Base-by-base conservation (phyloP, 2,888 invertebrate species). In the Vanessa cardui region DNA sequence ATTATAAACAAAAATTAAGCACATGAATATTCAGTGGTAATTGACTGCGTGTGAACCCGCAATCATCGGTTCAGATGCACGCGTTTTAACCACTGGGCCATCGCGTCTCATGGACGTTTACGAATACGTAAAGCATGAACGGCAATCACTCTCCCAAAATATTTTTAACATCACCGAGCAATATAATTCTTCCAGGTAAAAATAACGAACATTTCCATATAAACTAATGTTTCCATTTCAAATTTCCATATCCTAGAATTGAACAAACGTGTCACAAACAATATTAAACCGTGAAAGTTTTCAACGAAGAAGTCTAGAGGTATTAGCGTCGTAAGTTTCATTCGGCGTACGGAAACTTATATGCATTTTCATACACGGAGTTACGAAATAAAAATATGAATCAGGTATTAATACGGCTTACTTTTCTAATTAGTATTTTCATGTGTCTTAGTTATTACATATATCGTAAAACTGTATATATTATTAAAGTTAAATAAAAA, bases 251-350 rank as follows among this genome's bases (percentile, higher is more conserved):
- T 39, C 18, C 6, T 12, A 56, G 33, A 56, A 56, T 39, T 33
- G 56, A 88, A 86, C 86, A 86, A 85, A 90, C 86, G 89, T 85
- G 86, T 89, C 91, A 84, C 87, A 87, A 89, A 88, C 87, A 86
- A 87, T 90, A 90, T 90, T 87, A 90, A 88, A 88, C 83, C 83
- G 83, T 80, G 79, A 62, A 76, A 83, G 80, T 81, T 83, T 78
- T 75, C 73, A 75, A 77, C 66, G 77, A 65, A 64, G 68, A 71
- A 67, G 75, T 76, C 79, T 77, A 77, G 77, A 81, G 80, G 83
- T 87, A 89, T 89, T 89, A 90, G 84, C 80, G 80, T 82, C 80
- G 81, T 83, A 84, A 86, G 82, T 86, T 85, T 76, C 75, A 76
- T 78, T 67, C 64, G 67, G 56, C 83, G 82, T 82, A 83, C 78